Evolutionary conservation across 2,888 invertebrate species (phyloP).

Genomic region (Lamellibrachia columna): DNA sequence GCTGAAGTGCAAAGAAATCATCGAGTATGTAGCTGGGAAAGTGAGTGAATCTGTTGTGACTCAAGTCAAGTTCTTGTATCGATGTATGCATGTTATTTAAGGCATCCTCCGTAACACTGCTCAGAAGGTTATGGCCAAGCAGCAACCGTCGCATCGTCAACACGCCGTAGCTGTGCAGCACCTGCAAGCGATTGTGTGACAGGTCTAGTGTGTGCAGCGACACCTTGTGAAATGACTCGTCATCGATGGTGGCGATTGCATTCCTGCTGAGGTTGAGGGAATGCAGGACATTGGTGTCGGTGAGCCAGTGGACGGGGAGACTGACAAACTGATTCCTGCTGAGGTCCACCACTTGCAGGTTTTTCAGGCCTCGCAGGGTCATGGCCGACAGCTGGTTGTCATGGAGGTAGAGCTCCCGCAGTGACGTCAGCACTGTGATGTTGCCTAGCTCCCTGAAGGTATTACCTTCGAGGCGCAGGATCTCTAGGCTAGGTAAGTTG

Average conservation of each 20-base stretch:
- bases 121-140: slow-evolving; percentile 38
- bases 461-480: slow-evolving; percentile 34
- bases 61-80: slow-evolving; percentile 39
- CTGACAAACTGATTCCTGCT: slow-evolving; percentile 38
- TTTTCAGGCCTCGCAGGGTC: slow-evolving; percentile 27
- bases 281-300: slow-evolving; percentile 28
- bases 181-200: slow-evolving; percentile 37
- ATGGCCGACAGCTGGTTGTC: slow-evolving; percentile 35
- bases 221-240: slow-evolving; percentile 33
- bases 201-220: slow-evolving; percentile 37
- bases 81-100: slow-evolving; percentile 36
- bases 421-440: slow-evolving; percentile 28
- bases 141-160: slow-evolving; percentile 34
- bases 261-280: slow-evolving; percentile 41
- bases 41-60: slow-evolving; percentile 37
- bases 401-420: slow-evolving; percentile 36
- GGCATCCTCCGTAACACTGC: slow-evolving; percentile 27
- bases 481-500: slow-evolving; percentile 32
- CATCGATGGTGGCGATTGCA: slow-evolving; percentile 30
- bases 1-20: slow-evolving; percentile 34
- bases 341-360: slow-evolving; percentile 39
- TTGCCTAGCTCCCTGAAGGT: slow-evolving; percentile 27
- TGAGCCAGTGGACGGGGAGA: slow-evolving; percentile 35
- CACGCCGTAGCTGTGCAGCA: slow-evolving; percentile 31
- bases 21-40: slow-evolving; percentile 28